These are phyloP conservation scores for Gymnosoma rotundatum DNA, from an alignment of 2,888 invertebrate species.

Conservation along the genomic window DNA sequence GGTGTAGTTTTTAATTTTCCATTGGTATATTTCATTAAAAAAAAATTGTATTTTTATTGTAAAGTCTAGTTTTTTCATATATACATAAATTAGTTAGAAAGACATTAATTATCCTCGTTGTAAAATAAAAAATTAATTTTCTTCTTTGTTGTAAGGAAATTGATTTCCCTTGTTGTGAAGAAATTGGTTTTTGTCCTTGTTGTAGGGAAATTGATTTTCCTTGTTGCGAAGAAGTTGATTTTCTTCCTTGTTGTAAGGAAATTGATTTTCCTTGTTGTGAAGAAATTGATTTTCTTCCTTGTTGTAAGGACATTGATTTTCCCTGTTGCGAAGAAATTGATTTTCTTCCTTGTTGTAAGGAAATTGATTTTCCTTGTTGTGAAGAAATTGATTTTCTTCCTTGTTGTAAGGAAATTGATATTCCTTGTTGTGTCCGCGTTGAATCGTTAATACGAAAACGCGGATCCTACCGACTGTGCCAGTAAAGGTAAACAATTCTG, in stretches of 20 bases:
- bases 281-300: background rate
- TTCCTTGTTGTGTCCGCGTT: background rate
- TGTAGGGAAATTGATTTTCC: no score
- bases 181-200: background rate
- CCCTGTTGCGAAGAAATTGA: background rate
- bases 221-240: background rate
- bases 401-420: no score
- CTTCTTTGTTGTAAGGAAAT: no score
- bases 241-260: no score
- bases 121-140: background rate
- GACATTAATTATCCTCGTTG: no score
- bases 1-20: no score
- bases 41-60: no score
- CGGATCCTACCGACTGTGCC: constrained; percentile 1
- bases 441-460: background rate
- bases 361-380: background rate
- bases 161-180: background rate
- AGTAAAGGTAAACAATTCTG: background rate
- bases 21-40: no score
- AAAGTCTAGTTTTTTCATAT: no score
- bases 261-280: background rate
- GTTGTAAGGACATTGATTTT: background rate
- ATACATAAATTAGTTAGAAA: no score
- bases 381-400: background rate
- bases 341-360: no score